Evolutionary conservation across 1,140 invertebrate species (phyloP).

Genomic region (Penaeus vannamei): DNA sequence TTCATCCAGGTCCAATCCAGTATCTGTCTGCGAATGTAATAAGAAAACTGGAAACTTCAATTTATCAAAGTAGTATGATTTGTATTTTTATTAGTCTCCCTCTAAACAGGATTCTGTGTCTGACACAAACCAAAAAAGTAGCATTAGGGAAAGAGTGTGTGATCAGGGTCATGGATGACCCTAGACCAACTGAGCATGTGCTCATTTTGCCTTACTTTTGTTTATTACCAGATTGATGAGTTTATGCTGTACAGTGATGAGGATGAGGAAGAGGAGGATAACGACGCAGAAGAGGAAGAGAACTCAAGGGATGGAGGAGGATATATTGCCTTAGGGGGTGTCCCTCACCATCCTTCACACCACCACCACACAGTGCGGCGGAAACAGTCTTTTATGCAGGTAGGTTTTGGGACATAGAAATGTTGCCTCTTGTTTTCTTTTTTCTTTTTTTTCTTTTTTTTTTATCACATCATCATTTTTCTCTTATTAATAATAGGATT

Average conservation of each 20-base stretch:
- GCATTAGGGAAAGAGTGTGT: not conserved
- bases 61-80: no score
- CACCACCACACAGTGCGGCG: constrained; percentile 32
- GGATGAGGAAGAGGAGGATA: constrained; percentile 57
- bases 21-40: no score
- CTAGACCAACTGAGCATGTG: no score
- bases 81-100: no score
- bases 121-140: no score
- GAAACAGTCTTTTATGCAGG: constrained; percentile 53
- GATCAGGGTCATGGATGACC: not conserved
- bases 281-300: constrained; percentile 48
- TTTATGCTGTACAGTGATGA: constrained; percentile 61
- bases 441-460: not conserved
- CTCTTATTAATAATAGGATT: no score
- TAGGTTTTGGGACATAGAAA: not conserved
- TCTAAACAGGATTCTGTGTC: no score
- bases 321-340: constrained; percentile 42
- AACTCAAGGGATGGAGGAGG: constrained; percentile 42
- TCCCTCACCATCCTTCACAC: constrained; percentile 26
- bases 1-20: no score
- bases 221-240: constrained; percentile 48
- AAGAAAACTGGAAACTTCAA: no score
- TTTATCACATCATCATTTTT: no score
- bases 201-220: not conserved
- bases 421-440: not conserved